phyloP scores from a whole-genome alignment of 2,797 vertebrate genomes.

The Martes flavigula region DNA sequence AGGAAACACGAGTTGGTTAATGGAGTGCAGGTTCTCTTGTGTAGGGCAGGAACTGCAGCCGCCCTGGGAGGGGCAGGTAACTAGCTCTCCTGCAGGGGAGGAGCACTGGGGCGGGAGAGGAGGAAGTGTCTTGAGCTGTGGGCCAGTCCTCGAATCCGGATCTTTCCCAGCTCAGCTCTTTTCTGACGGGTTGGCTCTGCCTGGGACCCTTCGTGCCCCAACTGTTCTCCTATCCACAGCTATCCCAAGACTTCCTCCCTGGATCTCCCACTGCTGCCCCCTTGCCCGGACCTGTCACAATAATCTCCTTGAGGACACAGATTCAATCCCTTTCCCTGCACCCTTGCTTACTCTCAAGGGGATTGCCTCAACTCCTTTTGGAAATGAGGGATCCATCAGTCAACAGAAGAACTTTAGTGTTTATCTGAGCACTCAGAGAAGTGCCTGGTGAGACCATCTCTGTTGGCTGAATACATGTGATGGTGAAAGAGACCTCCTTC shows the following conservation, averaged over 20 bases:
- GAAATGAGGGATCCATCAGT: neutral
- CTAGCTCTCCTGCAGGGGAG: neutral
- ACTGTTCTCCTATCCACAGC: neutral
- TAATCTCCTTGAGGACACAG: neutral
- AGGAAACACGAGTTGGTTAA: neutral
- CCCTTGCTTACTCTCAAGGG: neutral
- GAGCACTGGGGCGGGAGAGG: too few species aligned
- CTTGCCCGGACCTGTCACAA: neutral
- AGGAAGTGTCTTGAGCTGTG: neutral
- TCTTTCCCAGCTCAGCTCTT: neutral
- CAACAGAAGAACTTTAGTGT: neutral
- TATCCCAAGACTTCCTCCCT: neutral
- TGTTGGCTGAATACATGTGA: neutral
- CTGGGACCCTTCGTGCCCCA: neutral
- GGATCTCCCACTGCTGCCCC: neutral
- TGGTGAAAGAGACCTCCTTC: neutral
- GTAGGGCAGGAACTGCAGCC: neutral
- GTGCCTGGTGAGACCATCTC: neutral
- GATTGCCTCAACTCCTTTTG: neutral
- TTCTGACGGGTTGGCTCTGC: neutral
- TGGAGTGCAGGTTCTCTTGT: too few species aligned
- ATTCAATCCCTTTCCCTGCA: neutral
- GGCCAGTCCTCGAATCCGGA: neutral
- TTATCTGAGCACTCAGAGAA: neutral
- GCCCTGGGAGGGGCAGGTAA: neutral